Conservation (phyloP, 2,888 invertebrate species). For the Xestoiulus laeticollis region DNA sequence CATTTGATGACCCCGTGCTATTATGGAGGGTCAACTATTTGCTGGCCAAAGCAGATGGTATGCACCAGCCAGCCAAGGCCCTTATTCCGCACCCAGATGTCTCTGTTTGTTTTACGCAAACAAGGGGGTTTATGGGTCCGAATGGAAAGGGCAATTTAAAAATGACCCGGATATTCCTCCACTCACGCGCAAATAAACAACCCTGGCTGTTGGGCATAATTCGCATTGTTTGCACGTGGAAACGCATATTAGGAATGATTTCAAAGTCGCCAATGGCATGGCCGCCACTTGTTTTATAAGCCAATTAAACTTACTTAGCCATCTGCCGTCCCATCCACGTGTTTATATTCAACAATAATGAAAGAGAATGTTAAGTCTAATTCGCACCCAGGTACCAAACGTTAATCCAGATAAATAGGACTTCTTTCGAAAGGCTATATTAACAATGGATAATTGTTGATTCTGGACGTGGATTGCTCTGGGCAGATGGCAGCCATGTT, state of each 20-base stretch:
- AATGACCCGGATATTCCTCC: conserved; percentile 23
- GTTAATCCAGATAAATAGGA: conserved; percentile 4
- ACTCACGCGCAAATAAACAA: not conserved
- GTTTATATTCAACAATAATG: not conserved
- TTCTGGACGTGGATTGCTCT: not conserved
- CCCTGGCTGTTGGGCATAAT: conserved; percentile 11
- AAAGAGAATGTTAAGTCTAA: not conserved
- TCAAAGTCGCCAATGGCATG: not conserved
- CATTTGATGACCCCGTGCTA: not conserved
- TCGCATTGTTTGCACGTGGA: conserved; percentile 1
- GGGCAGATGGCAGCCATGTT: not conserved
- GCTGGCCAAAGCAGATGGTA: not conserved
- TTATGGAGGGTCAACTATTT: not conserved
- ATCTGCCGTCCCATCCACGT: not conserved
- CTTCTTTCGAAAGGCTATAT: not conserved
- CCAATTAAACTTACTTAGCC: conserved; percentile 37
- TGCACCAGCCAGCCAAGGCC: not conserved
- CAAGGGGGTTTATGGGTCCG: not conserved
- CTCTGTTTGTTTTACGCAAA: not conserved
- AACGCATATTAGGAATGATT: conserved; percentile 13
- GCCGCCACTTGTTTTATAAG: conserved; percentile 23
- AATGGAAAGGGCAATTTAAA: conserved; percentile 3
- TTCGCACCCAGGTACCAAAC: conserved; percentile 33
- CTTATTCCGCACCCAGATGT: not conserved
- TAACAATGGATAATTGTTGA: not conserved